Evolutionary conservation across 2,888 invertebrate species (phyloP).

Genomic region (Rosalia funebris): DNA sequence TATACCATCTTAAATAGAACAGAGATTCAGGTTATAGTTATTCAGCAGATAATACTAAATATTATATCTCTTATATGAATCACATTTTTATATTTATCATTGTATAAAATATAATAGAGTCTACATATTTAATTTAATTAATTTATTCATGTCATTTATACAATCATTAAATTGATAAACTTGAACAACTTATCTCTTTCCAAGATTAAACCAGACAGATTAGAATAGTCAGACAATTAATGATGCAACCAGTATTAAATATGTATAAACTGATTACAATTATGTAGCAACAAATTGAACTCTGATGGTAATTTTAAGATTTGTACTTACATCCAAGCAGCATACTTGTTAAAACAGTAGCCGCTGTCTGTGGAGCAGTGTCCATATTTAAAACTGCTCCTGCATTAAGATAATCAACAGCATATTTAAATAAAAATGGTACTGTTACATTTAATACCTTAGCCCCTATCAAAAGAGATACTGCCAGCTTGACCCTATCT

Average conservation of each 20-base stretch:
- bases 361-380: slow-evolving; percentile 81
- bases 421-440: slow-evolving; percentile 95
- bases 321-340: slow-evolving; percentile 86
- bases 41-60: not conserved
- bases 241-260: too few relatives aligned
- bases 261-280: too few relatives aligned
- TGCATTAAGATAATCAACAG: slow-evolving; percentile 86
- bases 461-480: slow-evolving; percentile 81
- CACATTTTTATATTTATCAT: not conserved
- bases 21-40: not conserved
- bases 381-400: slow-evolving; percentile 75
- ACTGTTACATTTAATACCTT: slow-evolving; percentile 92
- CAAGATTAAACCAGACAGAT: too few relatives aligned
- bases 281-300: too few relatives aligned
- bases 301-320: too few relatives aligned
- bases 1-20: slow-evolving; percentile 81
- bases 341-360: slow-evolving; percentile 81
- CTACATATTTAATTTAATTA: too few relatives aligned
- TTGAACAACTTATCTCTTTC: too few relatives aligned
- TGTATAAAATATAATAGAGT: not conserved
- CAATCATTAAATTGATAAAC: too few relatives aligned
- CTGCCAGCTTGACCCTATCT: slow-evolving; percentile 83
- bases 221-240: not conserved
- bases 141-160: too few relatives aligned
- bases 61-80: not conserved